Evolutionary conservation across 2,113 vertebrate genomes (phyloP).

Genomic region (Pseudolaguvia tuberculata): DNA sequence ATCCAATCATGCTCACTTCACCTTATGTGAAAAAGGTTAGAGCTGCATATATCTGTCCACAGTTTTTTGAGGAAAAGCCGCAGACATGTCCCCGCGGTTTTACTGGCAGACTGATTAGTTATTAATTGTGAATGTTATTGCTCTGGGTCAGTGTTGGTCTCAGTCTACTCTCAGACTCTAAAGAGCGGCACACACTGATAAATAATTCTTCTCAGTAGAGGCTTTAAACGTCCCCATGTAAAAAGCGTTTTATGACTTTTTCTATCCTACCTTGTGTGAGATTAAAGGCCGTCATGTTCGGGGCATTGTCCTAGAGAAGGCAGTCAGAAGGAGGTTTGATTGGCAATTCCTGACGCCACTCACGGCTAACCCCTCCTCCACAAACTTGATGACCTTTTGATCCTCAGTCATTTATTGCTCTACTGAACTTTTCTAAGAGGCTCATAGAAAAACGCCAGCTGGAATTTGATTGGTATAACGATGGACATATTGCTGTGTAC

Average conservation of each 20-base stretch:
- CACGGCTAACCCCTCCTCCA: conserved; percentile 27
- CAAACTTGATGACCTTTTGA: conserved; percentile 25
- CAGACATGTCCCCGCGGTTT: conserved; percentile 12
- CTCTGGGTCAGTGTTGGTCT: conserved; percentile 29
- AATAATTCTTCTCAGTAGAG: conserved; percentile 3
- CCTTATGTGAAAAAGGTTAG: not conserved
- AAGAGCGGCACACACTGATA: not conserved
- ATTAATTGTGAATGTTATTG: conserved; percentile 34
- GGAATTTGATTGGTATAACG: conserved; percentile 21
- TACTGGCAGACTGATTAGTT: conserved; percentile 17
- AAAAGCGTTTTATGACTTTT: conserved; percentile 44
- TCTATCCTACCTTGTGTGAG: conserved; percentile 49
- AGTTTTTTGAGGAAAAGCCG: not conserved
- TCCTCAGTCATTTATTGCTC: conserved; percentile 1
- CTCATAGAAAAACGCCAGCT: not conserved
- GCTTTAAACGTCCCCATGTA: conserved; percentile 39
- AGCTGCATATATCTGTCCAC: not conserved
- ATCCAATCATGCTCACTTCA: not conserved
- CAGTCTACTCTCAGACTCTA: conserved; percentile 13
- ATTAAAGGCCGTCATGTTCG: conserved; percentile 55
- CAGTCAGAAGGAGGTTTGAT: conserved; percentile 54
- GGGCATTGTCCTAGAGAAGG: conserved; percentile 60
- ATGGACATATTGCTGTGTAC: not conserved
- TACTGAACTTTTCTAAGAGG: not conserved
- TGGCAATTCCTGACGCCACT: conserved; percentile 55